Evolutionary conservation across 2,797 vertebrate species (phyloP).

Genomic region (Podarcis siculus): DNA sequence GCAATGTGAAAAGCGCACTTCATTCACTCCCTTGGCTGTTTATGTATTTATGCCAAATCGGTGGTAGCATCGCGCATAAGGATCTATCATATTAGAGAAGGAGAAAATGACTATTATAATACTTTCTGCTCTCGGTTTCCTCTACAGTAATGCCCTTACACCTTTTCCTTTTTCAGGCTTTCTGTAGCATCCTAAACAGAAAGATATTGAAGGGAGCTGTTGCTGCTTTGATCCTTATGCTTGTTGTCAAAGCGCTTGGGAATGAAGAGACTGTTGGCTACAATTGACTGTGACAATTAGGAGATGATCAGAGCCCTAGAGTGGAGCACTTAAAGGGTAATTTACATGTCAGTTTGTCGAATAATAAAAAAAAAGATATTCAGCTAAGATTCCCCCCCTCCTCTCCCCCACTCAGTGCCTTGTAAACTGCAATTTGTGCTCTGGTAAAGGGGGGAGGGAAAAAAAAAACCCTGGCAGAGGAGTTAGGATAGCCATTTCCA

Average conservation of each 20-base stretch:
- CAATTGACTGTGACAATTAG: slow-evolving; percentile 99
- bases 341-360: slow-evolving; percentile 98
- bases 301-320: slow-evolving; percentile 93
- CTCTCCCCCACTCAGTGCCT: slow-evolving; percentile 85
- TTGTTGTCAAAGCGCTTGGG: slow-evolving; percentile 96
- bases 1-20: slow-evolving; percentile 61
- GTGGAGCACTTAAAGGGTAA: slow-evolving; percentile 97
- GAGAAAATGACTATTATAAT: slow-evolving; percentile 79
- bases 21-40: slow-evolving; percentile 70
- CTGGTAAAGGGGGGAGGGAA: slow-evolving; percentile 79
- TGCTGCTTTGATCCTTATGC: slow-evolving; percentile 92
- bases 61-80: slow-evolving; percentile 69
- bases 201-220: slow-evolving; percentile 87
- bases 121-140: slow-evolving; percentile 75
- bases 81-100: slow-evolving; percentile 70
- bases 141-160: slow-evolving; percentile 79
- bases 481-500: slow-evolving; percentile 95
- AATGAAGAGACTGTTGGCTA: slow-evolving; percentile 99
- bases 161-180: slow-evolving; percentile 81
- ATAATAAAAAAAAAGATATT: slow-evolving; percentile 94
- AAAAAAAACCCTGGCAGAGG: slow-evolving; percentile 89
- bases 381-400: slow-evolving; percentile 80
- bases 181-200: slow-evolving; percentile 85
- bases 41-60: slow-evolving; percentile 68
- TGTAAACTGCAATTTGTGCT: slow-evolving; percentile 99